Evolutionary conservation across 1,140 invertebrate genomes (phyloP), one percentile per base, ranked within the genome.

Genomic region (Drosophila truncata): DNA sequence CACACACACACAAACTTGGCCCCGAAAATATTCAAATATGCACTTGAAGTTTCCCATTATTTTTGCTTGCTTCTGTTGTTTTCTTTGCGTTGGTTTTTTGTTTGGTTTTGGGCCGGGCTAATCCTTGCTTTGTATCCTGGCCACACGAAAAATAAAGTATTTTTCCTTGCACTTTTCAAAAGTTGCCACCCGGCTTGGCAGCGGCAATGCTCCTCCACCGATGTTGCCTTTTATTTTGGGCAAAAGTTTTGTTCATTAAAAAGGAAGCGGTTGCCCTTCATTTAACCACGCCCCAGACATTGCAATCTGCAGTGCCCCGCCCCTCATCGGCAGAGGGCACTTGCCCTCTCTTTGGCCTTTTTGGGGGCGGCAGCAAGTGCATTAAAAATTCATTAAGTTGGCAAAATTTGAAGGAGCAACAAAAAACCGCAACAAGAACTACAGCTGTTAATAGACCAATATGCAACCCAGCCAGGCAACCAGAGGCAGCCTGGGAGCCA

Each of bases 301-400:
- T 82, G 85, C 86, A 78, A 46, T 73, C 50, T 60, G 67, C 54
- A 54, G 8, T 11, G 25, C 18, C 46, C 49, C 41, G 62, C 62
- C 60, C 58, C 57, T n/a, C 59, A 41, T 54, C 3, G 49, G 50
- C 60, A 44, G 47, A 49, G 47, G 52, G 35, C 61, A 61, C 80
- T 88, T 88, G 83, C 59, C 72, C 75, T 62, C 55, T 20, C 42
- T 20, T 42, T 20, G 11, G 42, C 42, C 42, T 42, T 54, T 65
- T 72, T 86, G 64, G 74, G 33, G 66, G 46, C 47, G 39, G 39
- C 70, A 73, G 79, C 82, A 86, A 92, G 87, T 88, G 88, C 91
- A 92, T 92, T 92, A 92, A 92, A 92, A 92, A 92, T 92, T 92
- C 91, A 92, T 92, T 92, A 92, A 92, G 91, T 92, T 92, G 81